Conservation (phyloP, 2,888 invertebrate genomes). For the Hedychridium roseum region DNA sequence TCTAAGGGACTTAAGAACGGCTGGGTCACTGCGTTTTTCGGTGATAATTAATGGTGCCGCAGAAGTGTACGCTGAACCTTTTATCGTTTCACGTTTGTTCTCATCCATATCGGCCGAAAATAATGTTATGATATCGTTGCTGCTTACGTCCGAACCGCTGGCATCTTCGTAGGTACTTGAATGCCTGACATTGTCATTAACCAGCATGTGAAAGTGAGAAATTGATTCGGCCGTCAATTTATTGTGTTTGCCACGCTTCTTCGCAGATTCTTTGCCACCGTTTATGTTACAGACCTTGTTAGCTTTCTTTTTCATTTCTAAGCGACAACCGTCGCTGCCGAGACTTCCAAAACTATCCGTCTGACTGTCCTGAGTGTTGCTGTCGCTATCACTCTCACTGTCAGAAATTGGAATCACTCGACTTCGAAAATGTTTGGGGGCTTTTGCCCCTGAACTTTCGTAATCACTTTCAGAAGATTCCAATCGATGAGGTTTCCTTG, state of each 20-base stretch:
- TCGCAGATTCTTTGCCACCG: no score
- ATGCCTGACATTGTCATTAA: constrained; percentile 54
- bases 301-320: constrained; percentile 45
- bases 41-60: constrained; percentile 56
- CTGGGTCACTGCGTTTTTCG: constrained; percentile 65
- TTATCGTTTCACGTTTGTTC: constrained; percentile 59
- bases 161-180: constrained; percentile 44
- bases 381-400: constrained; percentile 65
- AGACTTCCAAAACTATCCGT: constrained; percentile 64
- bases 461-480: constrained; percentile 61
- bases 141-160: constrained; percentile 54
- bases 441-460: constrained; percentile 51
- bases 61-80: constrained; percentile 55
- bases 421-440: constrained; percentile 48
- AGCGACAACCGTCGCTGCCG: constrained; percentile 63
- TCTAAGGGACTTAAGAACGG: constrained; percentile 66
- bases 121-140: constrained; percentile 57
- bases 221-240: constrained; percentile 63
- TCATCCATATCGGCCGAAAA: constrained; percentile 61
- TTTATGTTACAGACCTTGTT: constrained; percentile 31
- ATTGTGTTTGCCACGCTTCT: constrained; percentile 57
- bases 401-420: constrained; percentile 55
- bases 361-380: constrained; percentile 65
- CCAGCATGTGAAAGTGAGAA: constrained; percentile 57
- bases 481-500: constrained; percentile 52